These are phyloP conservation scores for Oxygymnocypris stewartii DNA, from an alignment of 2,113 vertebrate genomes.

Conservation along the genomic window DNA sequence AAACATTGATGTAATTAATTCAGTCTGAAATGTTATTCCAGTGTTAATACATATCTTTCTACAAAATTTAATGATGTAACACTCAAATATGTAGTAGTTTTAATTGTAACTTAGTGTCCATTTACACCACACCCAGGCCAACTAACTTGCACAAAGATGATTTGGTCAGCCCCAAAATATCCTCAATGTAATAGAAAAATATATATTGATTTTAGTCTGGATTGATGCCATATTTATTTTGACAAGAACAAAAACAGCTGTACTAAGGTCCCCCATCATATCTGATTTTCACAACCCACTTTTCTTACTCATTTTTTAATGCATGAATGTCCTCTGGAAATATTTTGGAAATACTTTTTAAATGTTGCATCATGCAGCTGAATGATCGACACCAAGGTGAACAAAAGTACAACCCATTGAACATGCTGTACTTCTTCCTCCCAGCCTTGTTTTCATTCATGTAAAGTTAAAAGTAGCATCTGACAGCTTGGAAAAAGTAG, in stretches of 20 bases:
- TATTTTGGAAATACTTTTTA: neutral
- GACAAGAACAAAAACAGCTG: neutral
- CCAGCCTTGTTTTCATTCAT: neutral
- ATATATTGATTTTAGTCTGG: neutral
- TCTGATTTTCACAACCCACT: neutral
- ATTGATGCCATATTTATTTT: no score
- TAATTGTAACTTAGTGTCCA: no score
- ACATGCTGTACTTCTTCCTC: neutral
- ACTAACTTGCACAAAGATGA: neutral
- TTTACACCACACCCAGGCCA: neutral
- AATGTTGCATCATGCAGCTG: neutral
- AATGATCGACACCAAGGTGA: neutral
- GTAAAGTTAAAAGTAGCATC: neutral
- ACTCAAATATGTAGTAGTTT: no score
- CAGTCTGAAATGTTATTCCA: neutral
- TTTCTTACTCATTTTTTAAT: neutral
- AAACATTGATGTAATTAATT: neutral
- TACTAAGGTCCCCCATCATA: neutral
- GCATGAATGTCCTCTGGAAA: neutral
- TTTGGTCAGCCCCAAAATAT: no score
- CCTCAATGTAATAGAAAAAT: neutral
- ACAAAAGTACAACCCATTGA: neutral
- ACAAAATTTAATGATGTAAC: neutral
- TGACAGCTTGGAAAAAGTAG: neutral
- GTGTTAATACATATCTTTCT: neutral